These are phyloP conservation scores for Germaria angustata DNA, from an alignment of 2,888 invertebrate genomes.

Conservation along the genomic window DNA sequence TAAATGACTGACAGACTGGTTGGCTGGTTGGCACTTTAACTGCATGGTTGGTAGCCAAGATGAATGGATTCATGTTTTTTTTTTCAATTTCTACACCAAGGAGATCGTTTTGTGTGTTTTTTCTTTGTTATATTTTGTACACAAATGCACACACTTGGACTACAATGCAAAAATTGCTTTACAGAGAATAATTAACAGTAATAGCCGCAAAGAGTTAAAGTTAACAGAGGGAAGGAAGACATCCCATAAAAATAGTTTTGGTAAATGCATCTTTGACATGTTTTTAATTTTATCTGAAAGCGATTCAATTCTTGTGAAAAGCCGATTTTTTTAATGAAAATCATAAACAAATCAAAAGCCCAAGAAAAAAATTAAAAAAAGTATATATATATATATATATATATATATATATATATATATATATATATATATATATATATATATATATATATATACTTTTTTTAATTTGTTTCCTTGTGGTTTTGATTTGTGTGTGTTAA, in stretches of 20 bases:
- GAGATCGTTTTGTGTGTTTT: slow-evolving; percentile 37
- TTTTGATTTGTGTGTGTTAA: no score
- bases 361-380: no score
- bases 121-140: slow-evolving; percentile 14
- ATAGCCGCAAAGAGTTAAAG: slow-evolving; percentile 11
- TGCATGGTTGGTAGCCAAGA: slow-evolving; percentile 14
- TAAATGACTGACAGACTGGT: slow-evolving; percentile 43
- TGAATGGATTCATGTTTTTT: slow-evolving; percentile 37
- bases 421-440: no score
- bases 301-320: background rate
- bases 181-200: slow-evolving; percentile 62
- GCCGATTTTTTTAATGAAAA: no score
- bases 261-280: no score
- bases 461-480: no score
- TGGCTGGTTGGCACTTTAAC: slow-evolving; percentile 10
- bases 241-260: background rate
- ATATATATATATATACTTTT: no score
- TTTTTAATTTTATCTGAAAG: background rate
- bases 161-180: slow-evolving; percentile 66
- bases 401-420: no score
- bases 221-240: slow-evolving; percentile 30
- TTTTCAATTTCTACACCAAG: slow-evolving; percentile 28
- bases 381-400: no score
- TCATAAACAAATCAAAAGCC: no score
- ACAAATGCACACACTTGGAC: slow-evolving; percentile 54